Evolutionary conservation across 1,140 invertebrate species (phyloP).

Genomic region (Portunus trituberculatus): DNA sequence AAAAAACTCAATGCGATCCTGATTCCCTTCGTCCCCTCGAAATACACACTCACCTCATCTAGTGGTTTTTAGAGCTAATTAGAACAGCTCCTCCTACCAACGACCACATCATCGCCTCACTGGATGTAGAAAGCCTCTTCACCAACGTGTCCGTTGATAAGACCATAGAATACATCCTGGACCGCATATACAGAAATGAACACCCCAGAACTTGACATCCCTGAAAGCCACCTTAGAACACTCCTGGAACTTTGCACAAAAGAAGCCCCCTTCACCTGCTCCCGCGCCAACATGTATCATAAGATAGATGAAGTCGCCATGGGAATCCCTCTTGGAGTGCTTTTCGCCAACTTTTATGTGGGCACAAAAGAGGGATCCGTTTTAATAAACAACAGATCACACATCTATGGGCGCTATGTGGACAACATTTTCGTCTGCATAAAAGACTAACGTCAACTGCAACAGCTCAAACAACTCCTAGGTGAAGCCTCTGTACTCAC

Average conservation of each 20-base stretch:
- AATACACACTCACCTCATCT: neutral
- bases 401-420: too few species aligned
- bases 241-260: slow-evolving; percentile 11
- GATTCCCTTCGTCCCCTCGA: neutral
- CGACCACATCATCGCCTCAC: neutral
- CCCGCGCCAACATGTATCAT: too few species aligned
- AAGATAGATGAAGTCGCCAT: too few species aligned
- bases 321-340: too few species aligned
- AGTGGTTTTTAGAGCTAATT: too few species aligned
- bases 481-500: too few species aligned
- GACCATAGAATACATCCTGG: neutral
- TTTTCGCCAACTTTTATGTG: too few species aligned
- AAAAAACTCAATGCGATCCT: neutral
- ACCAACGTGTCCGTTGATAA: neutral
- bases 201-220: neutral
- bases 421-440: too few species aligned
- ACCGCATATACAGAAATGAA: neutral
- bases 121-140: neutral
- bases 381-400: too few species aligned
- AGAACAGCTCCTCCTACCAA: neutral
- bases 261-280: neutral
- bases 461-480: too few species aligned
- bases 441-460: too few species aligned
- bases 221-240: neutral
- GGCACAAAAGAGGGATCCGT: too few species aligned